Conservation (phyloP, 2,113 vertebrate species). For the Lampris megalopsis region DNA sequence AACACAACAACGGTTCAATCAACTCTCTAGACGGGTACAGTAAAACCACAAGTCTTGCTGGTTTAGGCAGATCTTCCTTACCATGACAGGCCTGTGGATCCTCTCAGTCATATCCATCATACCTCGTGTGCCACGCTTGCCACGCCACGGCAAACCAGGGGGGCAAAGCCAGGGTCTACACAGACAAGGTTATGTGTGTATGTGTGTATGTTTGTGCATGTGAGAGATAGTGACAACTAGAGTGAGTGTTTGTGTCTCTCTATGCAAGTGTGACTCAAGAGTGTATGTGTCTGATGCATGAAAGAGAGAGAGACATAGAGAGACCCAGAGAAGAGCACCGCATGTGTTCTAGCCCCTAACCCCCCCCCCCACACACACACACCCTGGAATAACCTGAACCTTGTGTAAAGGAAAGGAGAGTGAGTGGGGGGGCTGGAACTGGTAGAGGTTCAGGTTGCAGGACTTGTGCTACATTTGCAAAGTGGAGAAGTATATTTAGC, state of each 20-base stretch:
- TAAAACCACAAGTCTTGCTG: conserved; percentile 4
- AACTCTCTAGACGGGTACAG: conserved; percentile 4
- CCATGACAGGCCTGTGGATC: conserved; percentile 86
- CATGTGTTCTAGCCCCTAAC: conserved; percentile 78
- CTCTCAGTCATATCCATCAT: conserved; percentile 91
- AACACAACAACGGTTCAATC: conserved; percentile 18
- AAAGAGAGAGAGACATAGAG: conserved; percentile 62
- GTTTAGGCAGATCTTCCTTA: conserved; percentile 80
- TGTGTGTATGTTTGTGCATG: conserved; percentile 62
- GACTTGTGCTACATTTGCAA: conserved; percentile 95
- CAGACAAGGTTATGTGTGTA: conserved; percentile 68
- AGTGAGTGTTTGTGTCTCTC: conserved; percentile 65
- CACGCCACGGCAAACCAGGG: conserved; percentile 78
- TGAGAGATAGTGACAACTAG: conserved; percentile 58
- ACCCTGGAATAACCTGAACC: conserved; percentile 81
- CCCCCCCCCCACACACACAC: conserved; percentile 55
- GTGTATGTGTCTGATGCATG: conserved; percentile 62
- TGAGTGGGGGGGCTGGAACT: conserved; percentile 31
- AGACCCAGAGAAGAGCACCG: conserved; percentile 67
- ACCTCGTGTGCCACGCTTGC: conserved; percentile 75
- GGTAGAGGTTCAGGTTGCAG: conserved; percentile 88
- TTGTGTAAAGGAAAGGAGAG: conserved; percentile 73
- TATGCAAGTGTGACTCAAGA: conserved; percentile 48
- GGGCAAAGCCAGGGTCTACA: conserved; percentile 75
- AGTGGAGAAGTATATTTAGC: conserved; percentile 95